Base-by-base conservation (phyloP, 2,113 vertebrate species). In the Platanista minor region DNA sequence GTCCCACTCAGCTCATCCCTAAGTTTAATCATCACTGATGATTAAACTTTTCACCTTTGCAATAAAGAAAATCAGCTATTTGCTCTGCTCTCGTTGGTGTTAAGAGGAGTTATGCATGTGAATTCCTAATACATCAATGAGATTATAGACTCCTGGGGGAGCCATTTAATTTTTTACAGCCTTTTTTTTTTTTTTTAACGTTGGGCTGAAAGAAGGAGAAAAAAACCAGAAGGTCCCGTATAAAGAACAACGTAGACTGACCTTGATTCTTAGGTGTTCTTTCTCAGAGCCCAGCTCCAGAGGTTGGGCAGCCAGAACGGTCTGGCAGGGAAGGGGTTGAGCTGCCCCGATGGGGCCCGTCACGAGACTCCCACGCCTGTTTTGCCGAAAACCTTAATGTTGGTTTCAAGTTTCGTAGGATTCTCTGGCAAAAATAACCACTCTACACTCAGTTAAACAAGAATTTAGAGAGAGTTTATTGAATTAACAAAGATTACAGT, bases 21-120 rank as follows among this genome's bases (percentile, higher is more conserved):
- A 96, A 96, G 74, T 96, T 98, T 98, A 98, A 98, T 98, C 97
- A 97, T 94, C 54, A 23, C 93, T 96, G 97, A 97, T 95, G 98
- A 93, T n/a, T n/a, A n/a, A n/a, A n/a, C 77, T 89, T 96, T 97
- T 98, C 95, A 98, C 96, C 96, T 98, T 98, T 97, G 72, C 89
- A 3, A 29, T 96, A 89, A 97, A 80, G 84, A 96, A 97, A 97
- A 92, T 85, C 91, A 97, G 78, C 39, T 94, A 77, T 97, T 97
- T 96, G 82, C 8, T 86, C 27, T 67, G n/a, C 20, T 94, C 86
- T 49, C 41, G 2, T 1, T 77, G 87, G 41, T 89, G 57, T 84
- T 98, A 90, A 61, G 61, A 96, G 62, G 69, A 97, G 82, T 59
- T 91, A 83, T 52, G 67, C 85, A 21, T 87, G 46, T 87, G 93